Evolutionary conservation across 2,797 vertebrate genomes (phyloP), one percentile per base, ranked within the genome.

Genomic region (Pygocentrus nattereri): DNA sequence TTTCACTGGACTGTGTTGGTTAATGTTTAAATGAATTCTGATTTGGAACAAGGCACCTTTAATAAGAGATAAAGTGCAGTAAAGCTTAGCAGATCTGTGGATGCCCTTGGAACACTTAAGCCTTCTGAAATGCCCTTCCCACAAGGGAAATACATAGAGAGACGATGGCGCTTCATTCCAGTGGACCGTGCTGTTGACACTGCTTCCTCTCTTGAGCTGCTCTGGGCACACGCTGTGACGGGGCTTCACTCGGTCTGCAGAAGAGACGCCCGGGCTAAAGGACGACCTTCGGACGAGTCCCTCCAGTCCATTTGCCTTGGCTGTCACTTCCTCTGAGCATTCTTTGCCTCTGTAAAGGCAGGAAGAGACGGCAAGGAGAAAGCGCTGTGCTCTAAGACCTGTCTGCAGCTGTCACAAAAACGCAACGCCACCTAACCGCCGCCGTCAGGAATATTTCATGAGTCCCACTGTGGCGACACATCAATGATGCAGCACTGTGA

Each of bases 401-500:
- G 85, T 76, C 83, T 72, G 59, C 58, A 67, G 47, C 76, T 85
- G 77, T 82, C 78, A 82, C 62, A 87, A 86, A 65, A 86, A 88
- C 82, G 81, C 74, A 77, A 84, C 79, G 77, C 84, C 82, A 87
- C 89, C 90, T 88, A 87, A 91, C 91, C 86, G 83, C 78, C 80
- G 85, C 86, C 86, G 82, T 84, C 87, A 92, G 88, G 92, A 93
- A 94, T 94, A 93, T 92, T 94, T 93, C 86, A 93, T 93, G 91
- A 93, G 88, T 90, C 80, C 87, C 84, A 59, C 65, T 88, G 86
- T 69, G 83, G 87, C 85, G 80, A 78, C 75, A 85, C 91, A 93
- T 92, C 91, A 92, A 94, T 94, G 89, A 94, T 94, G 90, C 90
- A 93, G 84, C 86, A 84, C 44, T 12, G 70, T 90, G 88, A 90